Conservation (phyloP, 2,113 vertebrate genomes). For the Rhipidura dahli region DNA sequence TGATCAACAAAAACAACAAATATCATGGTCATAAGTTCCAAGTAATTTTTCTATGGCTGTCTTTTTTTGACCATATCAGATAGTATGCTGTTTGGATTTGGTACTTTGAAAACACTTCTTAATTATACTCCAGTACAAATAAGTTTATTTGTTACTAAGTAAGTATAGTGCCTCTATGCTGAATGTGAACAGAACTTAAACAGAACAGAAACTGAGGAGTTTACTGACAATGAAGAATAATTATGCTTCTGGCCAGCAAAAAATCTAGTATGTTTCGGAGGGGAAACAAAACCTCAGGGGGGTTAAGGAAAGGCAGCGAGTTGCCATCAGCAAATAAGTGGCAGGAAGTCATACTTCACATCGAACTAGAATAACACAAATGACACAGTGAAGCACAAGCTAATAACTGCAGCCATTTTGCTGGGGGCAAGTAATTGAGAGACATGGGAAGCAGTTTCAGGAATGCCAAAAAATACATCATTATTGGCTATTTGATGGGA, state of each 20-base stretch:
- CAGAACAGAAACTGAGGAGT: background rate
- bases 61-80: background rate
- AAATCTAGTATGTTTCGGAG: background rate
- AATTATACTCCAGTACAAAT: background rate
- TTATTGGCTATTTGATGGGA: conserved; percentile 15
- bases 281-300: background rate
- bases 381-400: conserved; percentile 2
- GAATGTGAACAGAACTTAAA: background rate
- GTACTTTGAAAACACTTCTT: background rate
- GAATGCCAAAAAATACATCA: conserved; percentile 2
- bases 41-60: background rate
- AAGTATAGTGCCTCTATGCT: background rate
- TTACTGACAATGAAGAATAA: background rate
- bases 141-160: background rate
- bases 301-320: background rate
- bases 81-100: background rate
- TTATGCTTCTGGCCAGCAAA: background rate
- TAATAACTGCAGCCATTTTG: conserved; percentile 37
- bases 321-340: conserved; percentile 1
- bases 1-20: background rate
- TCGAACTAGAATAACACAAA: background rate
- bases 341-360: conserved; percentile 50
- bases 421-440: conserved; percentile 18
- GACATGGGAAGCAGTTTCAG: background rate
- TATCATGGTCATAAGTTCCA: background rate